These are phyloP conservation scores for Craseonycteris thonglongyai DNA, from an alignment of 2,113 vertebrate genomes.

Conservation along the genomic window DNA sequence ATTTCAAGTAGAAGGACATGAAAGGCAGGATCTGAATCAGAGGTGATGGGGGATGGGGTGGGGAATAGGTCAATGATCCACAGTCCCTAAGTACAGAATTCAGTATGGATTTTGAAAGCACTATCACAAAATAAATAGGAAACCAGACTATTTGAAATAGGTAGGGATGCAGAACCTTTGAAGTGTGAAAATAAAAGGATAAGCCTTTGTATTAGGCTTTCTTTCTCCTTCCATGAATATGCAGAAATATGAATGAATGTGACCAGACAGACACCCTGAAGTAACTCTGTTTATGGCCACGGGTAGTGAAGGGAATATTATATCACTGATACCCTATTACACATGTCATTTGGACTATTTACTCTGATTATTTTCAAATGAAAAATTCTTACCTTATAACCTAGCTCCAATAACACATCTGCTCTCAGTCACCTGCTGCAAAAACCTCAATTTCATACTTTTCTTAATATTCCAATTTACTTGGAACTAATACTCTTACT, in stretches of 20 bases:
- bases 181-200: not conserved
- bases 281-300: not conserved
- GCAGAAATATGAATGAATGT: not conserved
- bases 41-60: accelerated
- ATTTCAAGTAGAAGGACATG: not conserved
- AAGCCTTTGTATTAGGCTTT: not conserved
- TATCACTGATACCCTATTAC: not conserved
- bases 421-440: not conserved
- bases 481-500: not conserved
- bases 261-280: not conserved
- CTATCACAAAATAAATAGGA: not conserved
- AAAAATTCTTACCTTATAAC: not conserved
- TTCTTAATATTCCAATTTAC: not conserved
- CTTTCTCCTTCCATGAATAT: not conserved
- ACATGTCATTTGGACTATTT: not conserved
- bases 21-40: not conserved
- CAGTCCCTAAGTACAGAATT: not conserved
- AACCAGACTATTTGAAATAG: not conserved
- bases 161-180: not conserved
- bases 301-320: not conserved
- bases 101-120: not conserved
- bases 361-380: not conserved
- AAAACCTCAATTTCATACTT: not conserved
- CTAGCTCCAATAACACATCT: not conserved
- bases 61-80: not conserved